Conservation (phyloP, 2,888 invertebrate genomes). For the Cyaniris semiargus region DNA sequence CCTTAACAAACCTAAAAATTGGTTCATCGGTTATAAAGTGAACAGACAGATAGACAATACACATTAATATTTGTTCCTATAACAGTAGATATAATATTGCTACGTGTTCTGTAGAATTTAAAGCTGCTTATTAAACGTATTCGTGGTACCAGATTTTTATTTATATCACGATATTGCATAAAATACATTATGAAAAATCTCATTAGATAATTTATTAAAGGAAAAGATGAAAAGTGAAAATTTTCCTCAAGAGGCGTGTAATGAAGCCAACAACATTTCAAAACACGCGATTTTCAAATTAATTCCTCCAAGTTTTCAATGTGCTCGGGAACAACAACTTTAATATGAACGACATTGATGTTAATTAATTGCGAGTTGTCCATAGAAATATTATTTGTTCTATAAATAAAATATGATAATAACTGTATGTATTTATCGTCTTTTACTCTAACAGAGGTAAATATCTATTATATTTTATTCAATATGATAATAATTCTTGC, state of each 20-base stretch:
- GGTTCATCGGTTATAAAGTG: too few species aligned
- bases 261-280: slow-evolving; percentile 14
- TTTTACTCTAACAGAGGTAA: too few species aligned
- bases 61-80: too few species aligned
- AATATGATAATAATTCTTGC: too few species aligned
- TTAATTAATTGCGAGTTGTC: not conserved
- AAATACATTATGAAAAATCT: not conserved
- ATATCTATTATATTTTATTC: too few species aligned
- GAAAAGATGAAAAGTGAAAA: slow-evolving; percentile 3
- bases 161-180: not conserved
- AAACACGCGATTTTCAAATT: slow-evolving; percentile 21
- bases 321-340: slow-evolving; percentile 8
- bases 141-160: not conserved
- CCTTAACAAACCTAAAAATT: too few species aligned
- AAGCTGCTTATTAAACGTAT: too few species aligned
- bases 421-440: too few species aligned
- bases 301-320: slow-evolving; percentile 8
- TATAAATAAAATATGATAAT: too few species aligned
- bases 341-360: slow-evolving; percentile 5
- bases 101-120: too few species aligned
- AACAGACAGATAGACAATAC: too few species aligned
- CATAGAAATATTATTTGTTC: not conserved
- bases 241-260: not conserved
- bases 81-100: too few species aligned
- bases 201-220: not conserved